These are phyloP conservation scores for Sipha maydis DNA, from an alignment of 2,888 invertebrate genomes.

Conservation along the genomic window DNA sequence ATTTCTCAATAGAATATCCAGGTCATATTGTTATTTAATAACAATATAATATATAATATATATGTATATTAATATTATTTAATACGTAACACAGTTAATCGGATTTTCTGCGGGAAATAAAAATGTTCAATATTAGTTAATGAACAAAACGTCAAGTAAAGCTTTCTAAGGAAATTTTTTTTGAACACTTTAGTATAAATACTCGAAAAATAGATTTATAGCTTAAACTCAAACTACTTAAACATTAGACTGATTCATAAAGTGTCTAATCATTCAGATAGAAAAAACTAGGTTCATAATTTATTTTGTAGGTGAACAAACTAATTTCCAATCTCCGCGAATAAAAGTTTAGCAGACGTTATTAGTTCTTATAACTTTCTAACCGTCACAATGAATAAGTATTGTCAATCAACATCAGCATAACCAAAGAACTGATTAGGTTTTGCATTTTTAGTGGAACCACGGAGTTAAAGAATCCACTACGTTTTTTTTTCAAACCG, in stretches of 20 bases:
- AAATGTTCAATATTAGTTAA: too few species aligned
- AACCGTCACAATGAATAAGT: constrained; percentile 8
- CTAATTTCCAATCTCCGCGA: not conserved
- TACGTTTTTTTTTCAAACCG: not conserved
- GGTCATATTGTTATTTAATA: not conserved
- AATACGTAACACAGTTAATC: not conserved
- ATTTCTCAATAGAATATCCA: not conserved
- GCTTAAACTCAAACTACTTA: not conserved
- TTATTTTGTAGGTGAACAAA: not conserved
- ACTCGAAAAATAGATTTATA: not conserved
- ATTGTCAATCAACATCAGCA: not conserved
- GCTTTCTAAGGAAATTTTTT: not conserved
- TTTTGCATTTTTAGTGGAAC: not conserved
- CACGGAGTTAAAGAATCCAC: not conserved
- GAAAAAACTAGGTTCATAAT: not conserved
- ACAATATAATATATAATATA: not conserved
- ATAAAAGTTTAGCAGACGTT: constrained; percentile 24
- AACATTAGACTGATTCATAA: not conserved
- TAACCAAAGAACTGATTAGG: not conserved
- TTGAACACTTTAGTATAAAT: not conserved
- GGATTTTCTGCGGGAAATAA: too few species aligned
- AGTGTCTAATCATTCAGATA: constrained; percentile 8
- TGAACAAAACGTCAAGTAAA: not conserved
- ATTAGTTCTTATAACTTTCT: constrained; percentile 8
- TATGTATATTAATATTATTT: not conserved